Evolutionary conservation across 2,888 invertebrate genomes (phyloP), one percentile per base, ranked within the genome.

Genomic region (Amorpha juglandis): DNA sequence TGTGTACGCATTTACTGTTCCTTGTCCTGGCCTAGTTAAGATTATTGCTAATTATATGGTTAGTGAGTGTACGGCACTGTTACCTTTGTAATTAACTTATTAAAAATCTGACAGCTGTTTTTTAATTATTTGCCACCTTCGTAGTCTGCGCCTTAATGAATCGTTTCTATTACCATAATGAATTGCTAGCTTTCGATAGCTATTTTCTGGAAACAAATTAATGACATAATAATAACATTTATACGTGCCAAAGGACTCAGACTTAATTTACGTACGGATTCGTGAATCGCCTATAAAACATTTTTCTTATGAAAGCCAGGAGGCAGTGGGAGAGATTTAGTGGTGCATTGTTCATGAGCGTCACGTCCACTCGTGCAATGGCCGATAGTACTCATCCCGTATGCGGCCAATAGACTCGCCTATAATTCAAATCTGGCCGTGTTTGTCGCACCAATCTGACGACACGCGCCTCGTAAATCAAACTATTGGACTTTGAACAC

Each of bases 341-440:
- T 81, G 73, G 75, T 73, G 77, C 74, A 77, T 82, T 82, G 75
- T 78, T 70, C 70, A 86, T 84, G 80, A 74, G 71, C 74, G 83
- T 83, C 89, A 88, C 89, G 88, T 83, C 75, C 78, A 76, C 70
- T 70, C 81, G 81, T 87, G 84, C 83, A 84, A 81, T 85, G 83
- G 77, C 81, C 84, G 83, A 87, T 85, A 84, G 80, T 77, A 77
- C 81, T 83, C 82, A 86, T 84, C 84, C 83, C 72, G 87, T 87
- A 87, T 88, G 86, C 89, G 76, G 77, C 80, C 79, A 78, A 81
- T 83, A 84, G 80, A 80, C 80, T 74, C 79, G 73, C 74, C 82
- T 78, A 86, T 88, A 87, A 87, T 81, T 89, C 77, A 84, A 79
- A 83, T 80, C 76, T 76, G 78, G 72, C 78, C 78, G 78, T 85